Evolutionary conservation across 2,113 vertebrate species (phyloP).

Genomic region (Nothoprocta pentlandii): DNA sequence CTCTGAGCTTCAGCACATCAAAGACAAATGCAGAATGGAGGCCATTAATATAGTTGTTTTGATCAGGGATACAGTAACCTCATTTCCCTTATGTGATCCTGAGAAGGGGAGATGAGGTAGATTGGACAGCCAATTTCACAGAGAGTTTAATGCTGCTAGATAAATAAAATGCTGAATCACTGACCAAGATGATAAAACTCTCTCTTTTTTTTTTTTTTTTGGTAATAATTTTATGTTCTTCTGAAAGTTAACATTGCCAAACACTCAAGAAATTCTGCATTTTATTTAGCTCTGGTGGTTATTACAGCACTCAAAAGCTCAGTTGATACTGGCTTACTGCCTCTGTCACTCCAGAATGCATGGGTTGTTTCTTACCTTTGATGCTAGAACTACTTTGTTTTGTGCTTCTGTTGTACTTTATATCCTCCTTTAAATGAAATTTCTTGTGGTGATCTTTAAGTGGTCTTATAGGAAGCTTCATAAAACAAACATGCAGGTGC

Average conservation of each 20-base stretch:
- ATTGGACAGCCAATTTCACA: neutral
- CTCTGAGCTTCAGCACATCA: neutral
- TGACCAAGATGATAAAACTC: neutral
- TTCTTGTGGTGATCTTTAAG: neutral
- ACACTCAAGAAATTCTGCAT: neutral
- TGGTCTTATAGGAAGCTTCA: neutral
- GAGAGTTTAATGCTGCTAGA: neutral
- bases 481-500: neutral
- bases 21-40: neutral
- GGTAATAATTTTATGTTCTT: neutral
- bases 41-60: neutral
- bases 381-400: slow-evolving; percentile 32
- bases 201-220: neutral
- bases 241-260: neutral
- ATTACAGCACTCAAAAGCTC: neutral
- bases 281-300: neutral
- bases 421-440: slow-evolving; percentile 17
- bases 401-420: neutral
- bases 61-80: neutral
- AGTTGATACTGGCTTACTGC: neutral
- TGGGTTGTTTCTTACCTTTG: slow-evolving; percentile 25
- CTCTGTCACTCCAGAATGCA: neutral
- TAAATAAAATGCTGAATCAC: neutral
- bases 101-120: neutral
- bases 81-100: neutral